Conservation (phyloP, 1,140 invertebrate species). For the Orchestia grillus region DNA sequence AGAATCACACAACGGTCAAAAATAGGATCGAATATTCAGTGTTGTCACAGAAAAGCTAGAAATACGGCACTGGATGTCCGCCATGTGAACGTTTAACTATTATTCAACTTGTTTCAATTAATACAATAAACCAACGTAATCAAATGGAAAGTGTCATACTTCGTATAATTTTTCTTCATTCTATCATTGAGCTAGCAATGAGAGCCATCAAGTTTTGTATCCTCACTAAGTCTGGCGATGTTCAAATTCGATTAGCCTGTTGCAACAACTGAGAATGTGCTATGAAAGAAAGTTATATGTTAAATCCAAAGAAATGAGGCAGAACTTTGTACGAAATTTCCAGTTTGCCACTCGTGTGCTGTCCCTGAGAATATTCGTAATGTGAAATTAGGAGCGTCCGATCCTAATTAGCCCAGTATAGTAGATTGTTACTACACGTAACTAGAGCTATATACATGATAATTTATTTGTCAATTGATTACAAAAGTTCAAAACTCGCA, state of each 20-base stretch:
- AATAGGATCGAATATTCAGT: background rate
- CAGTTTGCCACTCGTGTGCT: too few relatives aligned
- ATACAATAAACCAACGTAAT: background rate
- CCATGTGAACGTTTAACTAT: background rate
- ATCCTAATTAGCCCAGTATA: background rate
- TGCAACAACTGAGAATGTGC: too few relatives aligned
- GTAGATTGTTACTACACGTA: background rate
- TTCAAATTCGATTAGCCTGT: background rate
- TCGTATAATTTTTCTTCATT: background rate
- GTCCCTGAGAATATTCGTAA: background rate
- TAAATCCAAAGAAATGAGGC: too few relatives aligned
- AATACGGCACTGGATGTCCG: background rate
- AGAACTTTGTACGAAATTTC: too few relatives aligned
- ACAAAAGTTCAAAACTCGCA: background rate
- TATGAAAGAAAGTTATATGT: too few relatives aligned
- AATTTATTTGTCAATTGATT: background rate
- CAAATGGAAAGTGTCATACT: background rate
- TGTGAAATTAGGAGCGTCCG: background rate
- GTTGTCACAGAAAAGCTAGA: background rate
- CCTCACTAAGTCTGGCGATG: background rate
- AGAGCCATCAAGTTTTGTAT: background rate
- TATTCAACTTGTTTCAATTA: background rate
- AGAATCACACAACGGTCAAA: background rate
- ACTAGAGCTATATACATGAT: background rate
- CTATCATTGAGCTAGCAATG: too few relatives aligned